Base-by-base conservation (phyloP, 2,888 invertebrate genomes). In the Noctua comes region DNA sequence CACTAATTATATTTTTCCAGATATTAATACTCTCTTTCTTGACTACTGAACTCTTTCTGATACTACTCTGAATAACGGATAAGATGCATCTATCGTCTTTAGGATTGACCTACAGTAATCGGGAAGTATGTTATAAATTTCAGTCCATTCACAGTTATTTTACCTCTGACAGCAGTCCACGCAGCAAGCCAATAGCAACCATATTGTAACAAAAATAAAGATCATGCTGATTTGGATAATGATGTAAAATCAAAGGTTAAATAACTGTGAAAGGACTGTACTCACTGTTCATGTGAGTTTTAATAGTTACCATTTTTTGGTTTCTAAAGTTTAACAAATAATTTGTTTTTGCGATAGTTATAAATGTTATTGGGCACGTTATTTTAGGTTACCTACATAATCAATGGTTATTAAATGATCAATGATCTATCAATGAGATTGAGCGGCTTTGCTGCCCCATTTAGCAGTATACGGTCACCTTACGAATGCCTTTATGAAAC, bases 291-390 rank as follows among this genome's bases (percentile, higher is more conserved):
- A 48, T 48, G 31, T 66, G 54, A 84, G 51, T 83, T 78, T 70
- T 40, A 0, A 64, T 68, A 81, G 84, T 84, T 84, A 81, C 79
- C 79, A 68, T 72, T 72, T 76, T 71, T n/a, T 66, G 66, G 24
- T 83, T 65, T 84, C 57, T 48, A 31, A 77, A 31, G 36, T 62
- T 68, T 36, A 68, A 68, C 40, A 48, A 40, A 71, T 54, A 70
- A 46, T 83, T 80, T 54, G 16, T 83, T 83, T 40, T 62, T 68
- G 59, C 40, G 6, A 83, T 83, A 46, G 68, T 64, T 81, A 40
- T 57, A 36, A 66, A 40, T 62, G 48, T 21, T 62, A 71, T 48
- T 46, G 76, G 54, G 54, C 36, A 76, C 21, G 27, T 72, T 46
- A 46, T 54, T 68, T 81, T 46, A 68, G 36, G n/a, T 68, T 68